A percentile compares a stretch with the other conserved stretches of the same genome.
These are phyloP conservation scores for Alethe diademata DNA, from an alignment of 2,113 vertebrate genomes.

Conservation along the genomic window DNA sequence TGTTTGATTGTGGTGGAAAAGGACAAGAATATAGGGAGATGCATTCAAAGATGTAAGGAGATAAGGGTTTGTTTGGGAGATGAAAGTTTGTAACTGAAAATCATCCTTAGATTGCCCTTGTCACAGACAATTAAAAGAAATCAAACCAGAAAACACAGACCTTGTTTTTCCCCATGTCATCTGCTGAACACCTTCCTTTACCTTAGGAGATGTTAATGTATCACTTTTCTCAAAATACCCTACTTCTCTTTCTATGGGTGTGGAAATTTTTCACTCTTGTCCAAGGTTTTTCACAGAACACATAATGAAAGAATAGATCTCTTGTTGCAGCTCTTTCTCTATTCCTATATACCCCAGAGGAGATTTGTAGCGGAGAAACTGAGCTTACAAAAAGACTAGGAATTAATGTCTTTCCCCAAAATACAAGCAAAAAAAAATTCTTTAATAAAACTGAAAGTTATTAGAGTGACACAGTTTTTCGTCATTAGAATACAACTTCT, in stretches of 20 bases:
- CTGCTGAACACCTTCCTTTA: not conserved
- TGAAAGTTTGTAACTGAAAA: not conserved
- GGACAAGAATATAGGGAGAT: not conserved
- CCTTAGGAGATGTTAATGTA: not conserved
- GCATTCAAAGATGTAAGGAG: not conserved
- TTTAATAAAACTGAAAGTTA: not conserved
- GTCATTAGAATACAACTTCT: not conserved
- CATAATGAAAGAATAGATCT: not conserved
- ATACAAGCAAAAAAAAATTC: not conserved
- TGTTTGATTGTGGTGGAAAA: not conserved
- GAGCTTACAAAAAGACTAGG: not conserved
- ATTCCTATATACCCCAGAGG: not conserved
- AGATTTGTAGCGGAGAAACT: not conserved
- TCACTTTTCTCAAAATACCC: not conserved
- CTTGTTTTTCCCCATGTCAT: fast-evolving
- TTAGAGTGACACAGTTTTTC: not conserved
- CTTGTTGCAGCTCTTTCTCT: not conserved
- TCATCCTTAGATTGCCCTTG: not conserved
- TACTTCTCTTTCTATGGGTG: not conserved
- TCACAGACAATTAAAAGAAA: not conserved
- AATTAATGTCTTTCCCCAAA: not conserved
- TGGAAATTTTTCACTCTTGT: not conserved
- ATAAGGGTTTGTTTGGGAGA: not conserved
- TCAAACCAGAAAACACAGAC: fast-evolving
- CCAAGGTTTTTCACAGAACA: not conserved